Evolutionary conservation across 2,888 invertebrate genomes (phyloP).

Genomic region (Leptinotarsa haldemani): DNA sequence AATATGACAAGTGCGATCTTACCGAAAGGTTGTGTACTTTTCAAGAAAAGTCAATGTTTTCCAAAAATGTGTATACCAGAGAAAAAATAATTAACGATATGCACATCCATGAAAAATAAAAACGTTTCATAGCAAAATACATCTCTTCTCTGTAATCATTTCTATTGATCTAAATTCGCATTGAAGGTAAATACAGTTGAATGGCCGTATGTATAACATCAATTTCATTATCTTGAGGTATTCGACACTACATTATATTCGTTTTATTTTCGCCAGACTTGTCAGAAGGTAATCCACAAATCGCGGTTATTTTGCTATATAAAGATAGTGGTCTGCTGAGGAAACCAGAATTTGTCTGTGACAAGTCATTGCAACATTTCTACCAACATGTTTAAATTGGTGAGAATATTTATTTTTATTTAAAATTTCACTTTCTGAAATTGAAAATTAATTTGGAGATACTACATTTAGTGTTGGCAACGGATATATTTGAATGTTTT

Average conservation of each 20-base stretch:
- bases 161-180: neutral
- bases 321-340: conserved; percentile 19
- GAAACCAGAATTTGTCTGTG: conserved; percentile 37
- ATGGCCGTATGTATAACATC: neutral
- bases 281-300: conserved; percentile 40
- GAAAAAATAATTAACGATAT: too few relatives aligned
- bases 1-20: too few relatives aligned
- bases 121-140: too few relatives aligned
- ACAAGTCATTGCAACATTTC: conserved; percentile 30
- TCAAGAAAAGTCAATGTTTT: too few relatives aligned
- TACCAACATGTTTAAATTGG: conserved; percentile 48
- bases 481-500: too few relatives aligned
- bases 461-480: too few relatives aligned
- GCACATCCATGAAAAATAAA: too few relatives aligned
- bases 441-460: too few relatives aligned
- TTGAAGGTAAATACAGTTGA: conserved; percentile 1
- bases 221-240: conserved; percentile 11
- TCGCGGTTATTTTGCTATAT: conserved; percentile 33
- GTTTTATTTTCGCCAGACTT: conserved; percentile 19
- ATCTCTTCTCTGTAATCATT: too few relatives aligned
- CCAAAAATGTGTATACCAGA: too few relatives aligned
- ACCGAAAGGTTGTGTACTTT: too few relatives aligned
- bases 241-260: conserved; percentile 13
- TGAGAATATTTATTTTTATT: conserved; percentile 30
- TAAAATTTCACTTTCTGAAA: too few relatives aligned